phyloP scores from a whole-genome alignment of 2,888 invertebrate species.

The Fragum fragum region DNA sequence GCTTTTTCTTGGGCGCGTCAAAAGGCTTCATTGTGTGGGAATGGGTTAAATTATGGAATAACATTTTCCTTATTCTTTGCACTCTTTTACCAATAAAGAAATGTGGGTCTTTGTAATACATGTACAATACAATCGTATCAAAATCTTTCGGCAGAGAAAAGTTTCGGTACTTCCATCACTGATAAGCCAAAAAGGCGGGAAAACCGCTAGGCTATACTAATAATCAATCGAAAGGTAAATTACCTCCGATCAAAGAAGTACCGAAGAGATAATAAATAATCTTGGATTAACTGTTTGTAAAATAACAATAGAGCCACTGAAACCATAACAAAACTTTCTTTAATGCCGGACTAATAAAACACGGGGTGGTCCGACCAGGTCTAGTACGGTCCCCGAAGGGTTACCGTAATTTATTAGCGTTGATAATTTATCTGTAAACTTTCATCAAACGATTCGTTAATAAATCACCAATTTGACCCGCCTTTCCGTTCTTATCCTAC shows the following conservation, averaged over 20 bases:
- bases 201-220: neutral
- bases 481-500: no score
- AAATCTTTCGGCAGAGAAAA: no score
- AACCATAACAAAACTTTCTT: conserved; percentile 18
- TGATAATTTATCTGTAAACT: conserved; percentile 28
- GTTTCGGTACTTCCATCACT: neutral
- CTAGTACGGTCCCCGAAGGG: neutral
- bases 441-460: conserved; percentile 24
- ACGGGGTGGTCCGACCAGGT: conserved; percentile 20
- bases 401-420: conserved; percentile 27
- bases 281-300: conserved; percentile 12
- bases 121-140: no score
- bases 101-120: no score
- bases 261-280: conserved; percentile 14
- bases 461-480: conserved; percentile 18
- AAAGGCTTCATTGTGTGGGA: no score
- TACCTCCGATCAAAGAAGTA: conserved; percentile 14
- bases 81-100: no score
- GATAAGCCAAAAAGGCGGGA: conserved; percentile 11
- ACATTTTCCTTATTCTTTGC: no score
- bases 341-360: conserved; percentile 14
- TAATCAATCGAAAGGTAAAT: neutral
- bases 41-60: no score
- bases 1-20: no score
- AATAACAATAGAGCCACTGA: conserved; percentile 11